A percentile compares a stretch with the other conserved stretches of the same genome.
Conservation (phyloP, 64 coral and sea anemone species). For the Orbicella faveolata region DNA sequence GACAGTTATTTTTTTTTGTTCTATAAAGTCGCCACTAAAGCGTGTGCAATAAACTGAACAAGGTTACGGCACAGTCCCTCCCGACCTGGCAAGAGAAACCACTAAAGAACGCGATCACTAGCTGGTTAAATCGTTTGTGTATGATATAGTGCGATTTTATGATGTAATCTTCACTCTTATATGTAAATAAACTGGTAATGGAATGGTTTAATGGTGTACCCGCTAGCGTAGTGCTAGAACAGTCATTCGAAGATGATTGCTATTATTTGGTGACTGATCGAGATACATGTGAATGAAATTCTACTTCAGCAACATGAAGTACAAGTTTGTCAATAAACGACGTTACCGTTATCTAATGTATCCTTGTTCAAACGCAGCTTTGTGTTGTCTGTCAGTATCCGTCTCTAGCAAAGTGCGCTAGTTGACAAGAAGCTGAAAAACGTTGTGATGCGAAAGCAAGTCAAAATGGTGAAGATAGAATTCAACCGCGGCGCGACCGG, state of each 20-base stretch:
- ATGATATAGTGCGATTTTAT: conserved; percentile 69
- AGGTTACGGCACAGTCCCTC: background rate
- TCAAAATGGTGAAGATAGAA: too few species aligned
- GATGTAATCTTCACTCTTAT: conserved; percentile 87
- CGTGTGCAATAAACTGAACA: conserved; percentile 58
- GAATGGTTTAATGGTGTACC: conserved; percentile 71
- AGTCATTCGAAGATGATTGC: conserved; percentile 24
- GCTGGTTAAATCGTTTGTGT: conserved; percentile 59
- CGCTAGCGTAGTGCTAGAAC: conserved; percentile 27
- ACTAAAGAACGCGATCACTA: conserved; percentile 1
- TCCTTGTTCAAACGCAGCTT: background rate
- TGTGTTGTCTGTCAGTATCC: background rate
- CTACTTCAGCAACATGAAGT: conserved; percentile 41
- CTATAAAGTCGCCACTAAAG: conserved; percentile 18
- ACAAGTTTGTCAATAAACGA: conserved; percentile 56
- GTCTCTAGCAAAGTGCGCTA: background rate
- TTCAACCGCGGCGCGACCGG: too few species aligned
- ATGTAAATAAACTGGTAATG: conserved; percentile 99
- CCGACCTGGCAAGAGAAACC: conserved; percentile 34
- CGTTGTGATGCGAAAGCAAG: too few species aligned
- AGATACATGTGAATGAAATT: conserved; percentile 30
- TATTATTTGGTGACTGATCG: conserved; percentile 46
- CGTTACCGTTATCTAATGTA: conserved; percentile 31
- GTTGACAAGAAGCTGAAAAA: too few species aligned
- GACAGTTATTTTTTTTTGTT: conserved; percentile 62